Evolutionary conservation across 2,888 invertebrate species (phyloP), one percentile per base, ranked within the genome.

Genomic region (Strigamia transsilvanica): DNA sequence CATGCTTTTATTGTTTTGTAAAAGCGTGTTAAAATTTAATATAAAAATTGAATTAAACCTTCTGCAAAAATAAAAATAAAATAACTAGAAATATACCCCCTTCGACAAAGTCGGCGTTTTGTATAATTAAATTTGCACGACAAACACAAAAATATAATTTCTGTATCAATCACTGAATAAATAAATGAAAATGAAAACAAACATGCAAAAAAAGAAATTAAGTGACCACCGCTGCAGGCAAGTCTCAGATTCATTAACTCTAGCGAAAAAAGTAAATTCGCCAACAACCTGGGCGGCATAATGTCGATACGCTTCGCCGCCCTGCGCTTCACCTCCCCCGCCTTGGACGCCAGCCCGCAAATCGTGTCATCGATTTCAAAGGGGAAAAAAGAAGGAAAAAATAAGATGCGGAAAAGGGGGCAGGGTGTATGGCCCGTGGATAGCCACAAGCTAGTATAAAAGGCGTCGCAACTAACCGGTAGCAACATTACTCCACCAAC

Each of bases 361-460:
- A 73, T 73, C 73, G 73, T 73, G 73, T 73, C 73, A 73, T 73
- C 73, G 73, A 73, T 73, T 73, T 27, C 32, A 73, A 73, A 23
- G 73, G 73, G 32, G 27, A 73, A 73, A 73, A 73, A 73, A 27
- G 1, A 27, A 27, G 15, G 27, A 73, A 73, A 73, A 73, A 73
- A 73, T 32, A 32, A 73, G 73, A 73, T 73, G 73, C 73, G 73
- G 73, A 73, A 73, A 73, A 73, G 73, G 73, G 73, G 73, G 73
- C 73, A 73, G 73, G 73, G 73, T 73, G 73, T 73, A 27, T 73
- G 73, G 73, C 73, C 73, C 73, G 12, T 73, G 73, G 27, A 73
- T 73, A 27, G 32, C 73, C 73, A 32, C 32, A 15, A 32, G n/a
- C 9, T 73, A 73, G 73, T 73, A 73, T 73, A 73, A 3, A 73